phyloP scores from a whole-genome alignment of 2,888 invertebrate genomes.

The Eucera pruinosa region DNA sequence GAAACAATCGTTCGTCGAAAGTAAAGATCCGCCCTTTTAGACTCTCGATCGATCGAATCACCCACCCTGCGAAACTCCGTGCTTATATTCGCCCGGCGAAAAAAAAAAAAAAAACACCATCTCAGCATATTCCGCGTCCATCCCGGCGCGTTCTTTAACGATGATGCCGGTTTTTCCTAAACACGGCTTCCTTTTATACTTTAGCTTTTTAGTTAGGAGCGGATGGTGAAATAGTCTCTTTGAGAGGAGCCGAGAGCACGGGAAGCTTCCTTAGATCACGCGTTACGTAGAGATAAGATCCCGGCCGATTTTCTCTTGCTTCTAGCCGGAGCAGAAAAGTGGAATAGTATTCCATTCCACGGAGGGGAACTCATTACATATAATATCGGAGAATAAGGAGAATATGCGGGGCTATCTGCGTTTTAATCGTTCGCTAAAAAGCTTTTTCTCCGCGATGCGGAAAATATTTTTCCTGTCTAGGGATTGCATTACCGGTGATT shows the following conservation, averaged over 20 bases:
- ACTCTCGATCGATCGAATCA: not conserved
- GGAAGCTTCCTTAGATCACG: not conserved
- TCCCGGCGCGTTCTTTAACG: not conserved
- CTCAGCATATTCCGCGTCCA: not conserved
- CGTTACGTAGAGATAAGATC: not conserved
- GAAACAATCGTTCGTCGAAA: slow-evolving; percentile 42
- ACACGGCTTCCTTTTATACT: not conserved
- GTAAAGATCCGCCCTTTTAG: slow-evolving; percentile 33
- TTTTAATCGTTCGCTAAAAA: not conserved
- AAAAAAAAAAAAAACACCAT: too few species aligned
- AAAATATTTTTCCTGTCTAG: too few species aligned
- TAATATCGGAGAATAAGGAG: not conserved
- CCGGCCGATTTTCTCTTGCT: too few species aligned
- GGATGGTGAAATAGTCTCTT: not conserved
- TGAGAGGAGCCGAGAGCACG: not conserved
- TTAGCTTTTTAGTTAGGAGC: not conserved
- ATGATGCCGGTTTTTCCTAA: not conserved
- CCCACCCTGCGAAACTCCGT: too few species aligned
- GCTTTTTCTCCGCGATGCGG: not conserved
- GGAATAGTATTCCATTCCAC: not conserved
- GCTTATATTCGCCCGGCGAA: too few species aligned
- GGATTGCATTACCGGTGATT: too few species aligned
- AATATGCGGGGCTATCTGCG: not conserved
- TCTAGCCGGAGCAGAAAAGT: not conserved
- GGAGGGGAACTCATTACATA: too few species aligned